Conservation (phyloP, 2,888 invertebrate species). For the Acanthopleura granulata region DNA sequence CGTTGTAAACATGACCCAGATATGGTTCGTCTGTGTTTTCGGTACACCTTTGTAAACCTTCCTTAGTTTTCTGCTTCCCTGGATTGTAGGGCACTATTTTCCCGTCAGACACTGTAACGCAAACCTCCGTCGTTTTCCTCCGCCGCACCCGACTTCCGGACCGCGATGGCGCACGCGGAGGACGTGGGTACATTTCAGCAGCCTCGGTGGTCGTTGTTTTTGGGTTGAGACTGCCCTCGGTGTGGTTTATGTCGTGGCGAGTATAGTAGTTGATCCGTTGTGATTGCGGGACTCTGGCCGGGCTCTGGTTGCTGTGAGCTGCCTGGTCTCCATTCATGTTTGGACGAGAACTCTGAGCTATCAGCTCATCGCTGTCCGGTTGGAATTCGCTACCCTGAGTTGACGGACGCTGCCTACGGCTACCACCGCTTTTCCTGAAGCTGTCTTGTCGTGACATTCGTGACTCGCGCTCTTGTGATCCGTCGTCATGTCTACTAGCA, state of each 20-base stretch:
- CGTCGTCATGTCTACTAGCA: background rate
- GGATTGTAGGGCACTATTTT: background rate
- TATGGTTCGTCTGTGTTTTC: too few relatives aligned
- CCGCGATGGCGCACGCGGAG: background rate
- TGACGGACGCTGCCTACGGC: too few relatives aligned
- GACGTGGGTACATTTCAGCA: background rate
- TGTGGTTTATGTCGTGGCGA: background rate
- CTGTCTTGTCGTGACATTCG: too few relatives aligned
- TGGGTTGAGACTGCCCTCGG: background rate
- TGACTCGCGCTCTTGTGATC: background rate
- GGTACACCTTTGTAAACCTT: too few relatives aligned
- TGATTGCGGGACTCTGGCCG: background rate
- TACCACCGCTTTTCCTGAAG: too few relatives aligned
- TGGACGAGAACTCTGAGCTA: background rate
- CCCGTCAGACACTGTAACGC: conserved; percentile 6
- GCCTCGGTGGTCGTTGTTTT: background rate
- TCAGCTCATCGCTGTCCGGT: too few relatives aligned
- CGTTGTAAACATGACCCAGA: too few relatives aligned
- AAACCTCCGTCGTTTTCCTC: background rate
- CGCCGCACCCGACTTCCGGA: background rate
- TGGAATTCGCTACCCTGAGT: too few relatives aligned
- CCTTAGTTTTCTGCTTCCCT: background rate
- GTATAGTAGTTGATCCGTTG: background rate
- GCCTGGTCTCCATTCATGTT: background rate
- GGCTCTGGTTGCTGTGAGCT: background rate